Evolutionary conservation across 2,888 invertebrate species (phyloP).

Genomic region (Campopleginae sp.): DNA sequence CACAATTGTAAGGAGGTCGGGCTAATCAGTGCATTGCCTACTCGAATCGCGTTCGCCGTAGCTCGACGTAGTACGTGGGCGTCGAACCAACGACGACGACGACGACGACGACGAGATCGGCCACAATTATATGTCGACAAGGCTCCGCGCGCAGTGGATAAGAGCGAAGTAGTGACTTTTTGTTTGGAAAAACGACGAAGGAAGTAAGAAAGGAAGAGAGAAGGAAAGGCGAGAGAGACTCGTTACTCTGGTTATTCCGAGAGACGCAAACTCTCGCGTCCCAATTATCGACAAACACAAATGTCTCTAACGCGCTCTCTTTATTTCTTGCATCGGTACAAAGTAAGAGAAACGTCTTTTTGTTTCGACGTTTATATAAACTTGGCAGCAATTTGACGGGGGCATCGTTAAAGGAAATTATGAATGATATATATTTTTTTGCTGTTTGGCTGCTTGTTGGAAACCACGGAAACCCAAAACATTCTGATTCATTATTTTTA

Average conservation of each 20-base stretch:
- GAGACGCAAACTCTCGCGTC: conserved; percentile 40
- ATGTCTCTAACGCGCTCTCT: neutral
- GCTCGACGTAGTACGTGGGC: conserved; percentile 52
- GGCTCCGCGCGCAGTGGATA: conserved; percentile 8
- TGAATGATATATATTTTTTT: too few relatives aligned
- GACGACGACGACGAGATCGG: conserved; percentile 23
- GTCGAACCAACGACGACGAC: conserved; percentile 28
- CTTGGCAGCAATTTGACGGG: neutral
- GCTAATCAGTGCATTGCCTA: conserved; percentile 68
- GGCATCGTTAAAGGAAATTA: neutral
- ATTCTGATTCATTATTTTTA: too few relatives aligned
- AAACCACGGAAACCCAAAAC: too few relatives aligned
- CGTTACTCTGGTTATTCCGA: conserved; percentile 58
- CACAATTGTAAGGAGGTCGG: conserved; percentile 64
- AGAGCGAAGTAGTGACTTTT: neutral
- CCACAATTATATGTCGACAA: conserved; percentile 33
- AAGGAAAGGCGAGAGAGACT: conserved; percentile 30
- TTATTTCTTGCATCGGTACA: neutral
- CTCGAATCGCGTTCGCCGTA: conserved; percentile 29
- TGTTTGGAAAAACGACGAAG: conserved; percentile 1
- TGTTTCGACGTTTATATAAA: conserved; percentile 13
- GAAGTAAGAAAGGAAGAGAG: conserved; percentile 17
- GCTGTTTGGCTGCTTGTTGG: too few relatives aligned
- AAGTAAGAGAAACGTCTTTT: neutral
- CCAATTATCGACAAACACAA: conserved; percentile 60